Base-by-base conservation (phyloP, 2,797 vertebrate species). In the Ptychobarbus kaznakovi region DNA sequence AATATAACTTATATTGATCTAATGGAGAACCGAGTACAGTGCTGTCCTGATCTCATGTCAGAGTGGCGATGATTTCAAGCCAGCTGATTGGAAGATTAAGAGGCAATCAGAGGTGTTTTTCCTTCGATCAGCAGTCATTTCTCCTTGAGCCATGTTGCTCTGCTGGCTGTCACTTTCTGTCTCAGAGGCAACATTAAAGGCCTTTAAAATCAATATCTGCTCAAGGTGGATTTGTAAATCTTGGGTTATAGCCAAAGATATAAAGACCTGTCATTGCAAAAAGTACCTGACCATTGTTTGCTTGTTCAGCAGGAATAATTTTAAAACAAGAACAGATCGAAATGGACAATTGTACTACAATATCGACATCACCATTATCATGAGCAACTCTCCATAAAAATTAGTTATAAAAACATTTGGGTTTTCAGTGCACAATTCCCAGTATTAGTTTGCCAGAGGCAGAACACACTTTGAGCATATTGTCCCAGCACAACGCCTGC, bases 181-280 rank as follows among this genome's bases (percentile, higher is more conserved):
- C 40, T 85, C 32, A 3, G 25, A 78, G 83, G 53, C 28, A 80
- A 63, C 49, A 63, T 70, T 58, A 79, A 85, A 80, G 51, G 77
- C 40, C 77, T 85, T 80, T 61, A 73, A 85, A 85, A 85, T 85
- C 83, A 85, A 85, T 85, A 85, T 38, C 22, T 2, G 68, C 76
- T 85, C 15, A 72, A n/a, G 66, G 66, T 79, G 53, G 53, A 80
- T 80, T 85, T 85, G 40, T 80, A 80, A 63, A 80, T 65, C 35
- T 38, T 85, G 66, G 51, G 77, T 79, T 51, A 51, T 38, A 80
- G 40, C 13, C 53, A 78, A 77, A 66, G 44, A 77, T 68, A 76
- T 68, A 66, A 77, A 69, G 49, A 58, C 63, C 68, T 15, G 53
- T 80, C 68, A 80, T 80, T 22, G 10, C 42, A 35, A 40, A 73